Evolutionary conservation across 2,113 vertebrate genomes (phyloP), one percentile per base, ranked within the genome.

Genomic region (Myotis yumanensis): DNA sequence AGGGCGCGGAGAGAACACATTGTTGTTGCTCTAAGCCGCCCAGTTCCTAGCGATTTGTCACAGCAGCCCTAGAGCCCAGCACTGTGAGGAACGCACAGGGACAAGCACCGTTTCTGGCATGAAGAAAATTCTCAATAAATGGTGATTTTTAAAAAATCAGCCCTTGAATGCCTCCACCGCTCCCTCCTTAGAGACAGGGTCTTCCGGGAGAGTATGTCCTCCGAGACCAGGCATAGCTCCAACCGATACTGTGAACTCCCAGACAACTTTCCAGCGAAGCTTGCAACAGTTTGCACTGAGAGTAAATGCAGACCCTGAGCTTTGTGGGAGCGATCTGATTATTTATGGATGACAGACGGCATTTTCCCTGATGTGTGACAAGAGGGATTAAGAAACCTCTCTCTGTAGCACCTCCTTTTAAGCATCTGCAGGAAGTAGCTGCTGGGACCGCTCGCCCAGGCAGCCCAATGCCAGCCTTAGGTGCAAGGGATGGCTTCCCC

Each of bases 341-440:
- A 95, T 94, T 96, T 94, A 94, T 57, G 93, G 80, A 87, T 5
- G 4, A 85, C 77, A 95, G 62, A 35, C 40, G 92, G 82, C 72
- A 75, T 94, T 97, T 96, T 95, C 84, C 95, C 90, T 87, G 96
- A 95, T 84, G 54, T 89, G 59, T 83, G 84, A 92, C 43, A 69
- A 96, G 89, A 90, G 51, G 12, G 69, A 95, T 94, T 73, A 35
- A 93, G 59, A 79, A 51, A 54, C 57, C 15, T 59, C 46, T 90
- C 48, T 91, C 86, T 64, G 73, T 57, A 48, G 73, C 5, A 0
- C 28, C 40, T 91, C 76, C 76, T 95, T 90, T 68, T 30, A 83
- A 95, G 76, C 22, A 54, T 5, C 71, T 75, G 1, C 11, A 18
- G 32, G 77, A 64, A 76, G 57, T 12, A 28, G 3, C 5, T 46